These are phyloP conservation scores for Ephialtes manifestator DNA, from an alignment of 2,888 invertebrate species.

Conservation along the genomic window DNA sequence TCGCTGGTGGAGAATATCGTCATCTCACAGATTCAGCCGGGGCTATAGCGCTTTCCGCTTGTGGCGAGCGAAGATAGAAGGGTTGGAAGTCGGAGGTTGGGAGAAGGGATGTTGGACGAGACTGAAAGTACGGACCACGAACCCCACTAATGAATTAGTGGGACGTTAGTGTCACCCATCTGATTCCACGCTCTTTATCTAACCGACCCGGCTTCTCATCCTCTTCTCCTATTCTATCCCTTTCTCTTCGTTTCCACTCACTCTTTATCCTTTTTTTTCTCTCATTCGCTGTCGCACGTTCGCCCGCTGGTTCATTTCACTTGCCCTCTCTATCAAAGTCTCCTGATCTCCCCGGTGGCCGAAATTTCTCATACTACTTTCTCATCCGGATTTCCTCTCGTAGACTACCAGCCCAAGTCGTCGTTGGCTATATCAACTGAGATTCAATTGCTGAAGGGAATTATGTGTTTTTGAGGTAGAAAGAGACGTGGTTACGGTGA, in stretches of 20 bases:
- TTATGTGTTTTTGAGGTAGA: constrained; percentile 9
- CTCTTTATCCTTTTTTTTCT: background rate
- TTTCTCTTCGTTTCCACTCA: background rate
- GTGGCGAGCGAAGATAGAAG: constrained; percentile 14
- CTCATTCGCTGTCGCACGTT: background rate
- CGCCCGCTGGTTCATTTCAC: constrained; percentile 33
- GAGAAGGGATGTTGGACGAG: constrained; percentile 6
- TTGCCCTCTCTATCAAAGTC: constrained; percentile 29
- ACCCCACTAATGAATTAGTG: constrained; percentile 47
- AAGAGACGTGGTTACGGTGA: background rate
- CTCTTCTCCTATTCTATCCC: constrained; percentile 14
- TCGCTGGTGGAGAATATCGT: constrained; percentile 9
- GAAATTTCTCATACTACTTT: constrained; percentile 21
- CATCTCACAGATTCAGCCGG: constrained; percentile 8
- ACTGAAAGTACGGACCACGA: constrained; percentile 42
- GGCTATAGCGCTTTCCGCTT: constrained; percentile 1
- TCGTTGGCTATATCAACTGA: constrained; percentile 6
- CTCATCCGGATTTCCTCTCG: constrained; percentile 1
- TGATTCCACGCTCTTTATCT: constrained; percentile 52
- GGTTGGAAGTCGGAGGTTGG: constrained; percentile 8
- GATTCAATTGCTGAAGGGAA: constrained; percentile 33
- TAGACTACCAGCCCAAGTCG: background rate
- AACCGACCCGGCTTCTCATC: constrained; percentile 37
- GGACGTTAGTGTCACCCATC: constrained; percentile 48
- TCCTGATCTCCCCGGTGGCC: constrained; percentile 20